Percentiles rank a stretch among this genome's conserved stretches.
These are phyloP conservation scores for Trichomalopsis sarcophagae DNA, from an alignment of 1,140 invertebrate species.

Conservation along the genomic window DNA sequence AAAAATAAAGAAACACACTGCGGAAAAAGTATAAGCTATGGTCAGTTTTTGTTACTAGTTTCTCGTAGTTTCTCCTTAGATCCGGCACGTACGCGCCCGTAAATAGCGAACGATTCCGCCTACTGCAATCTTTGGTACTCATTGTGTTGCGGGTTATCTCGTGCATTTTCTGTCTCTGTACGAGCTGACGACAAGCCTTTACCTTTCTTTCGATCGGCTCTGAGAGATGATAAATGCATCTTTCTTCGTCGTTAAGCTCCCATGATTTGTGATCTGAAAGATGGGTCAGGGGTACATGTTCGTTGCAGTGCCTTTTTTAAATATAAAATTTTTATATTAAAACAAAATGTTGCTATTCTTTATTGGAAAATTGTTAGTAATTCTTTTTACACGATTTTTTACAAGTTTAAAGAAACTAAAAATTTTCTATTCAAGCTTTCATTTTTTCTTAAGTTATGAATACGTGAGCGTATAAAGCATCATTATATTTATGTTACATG, in stretches of 20 bases:
- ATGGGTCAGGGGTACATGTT: slow-evolving; percentile 58
- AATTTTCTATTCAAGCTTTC: too few species aligned
- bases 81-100: neutral
- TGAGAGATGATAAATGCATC: slow-evolving; percentile 10
- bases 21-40: too few species aligned
- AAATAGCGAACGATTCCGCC: neutral
- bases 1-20: too few species aligned
- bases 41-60: too few species aligned
- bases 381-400: neutral
- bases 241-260: neutral
- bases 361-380: neutral
- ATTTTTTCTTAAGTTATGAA: too few species aligned
- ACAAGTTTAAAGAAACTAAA: neutral
- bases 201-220: neutral
- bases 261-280: slow-evolving; percentile 41
- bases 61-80: neutral
- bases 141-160: neutral
- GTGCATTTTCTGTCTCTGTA: neutral
- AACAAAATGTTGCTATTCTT: neutral
- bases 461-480: too few species aligned
- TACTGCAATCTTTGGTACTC: neutral
- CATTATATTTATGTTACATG: too few species aligned
- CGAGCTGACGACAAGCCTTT: neutral
- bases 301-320: neutral
- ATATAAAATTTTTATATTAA: neutral